Evolutionary conservation across 2,797 vertebrate genomes (phyloP).

Genomic region (Myotis myotis): DNA sequence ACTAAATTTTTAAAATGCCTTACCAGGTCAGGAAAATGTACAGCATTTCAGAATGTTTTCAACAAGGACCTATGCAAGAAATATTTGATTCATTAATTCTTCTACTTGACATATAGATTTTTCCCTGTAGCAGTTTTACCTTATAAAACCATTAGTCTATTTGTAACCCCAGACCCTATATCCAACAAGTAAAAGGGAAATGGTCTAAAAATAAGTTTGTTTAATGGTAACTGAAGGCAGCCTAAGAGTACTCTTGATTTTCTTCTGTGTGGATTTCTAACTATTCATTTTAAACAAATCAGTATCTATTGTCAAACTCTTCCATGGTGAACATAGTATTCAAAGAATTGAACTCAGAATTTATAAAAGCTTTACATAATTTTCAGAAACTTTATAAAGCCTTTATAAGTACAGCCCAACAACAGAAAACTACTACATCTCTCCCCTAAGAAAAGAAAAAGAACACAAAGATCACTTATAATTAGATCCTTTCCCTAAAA

Average conservation of each 20-base stretch:
- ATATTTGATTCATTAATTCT: constrained; percentile 22
- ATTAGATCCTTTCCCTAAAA: not conserved
- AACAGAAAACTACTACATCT: not conserved
- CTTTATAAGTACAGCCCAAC: constrained; percentile 9
- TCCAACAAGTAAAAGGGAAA: constrained; percentile 32
- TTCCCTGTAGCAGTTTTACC: constrained; percentile 16
- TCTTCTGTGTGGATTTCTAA: constrained; percentile 15
- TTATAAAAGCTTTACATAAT: not conserved
- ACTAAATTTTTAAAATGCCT: not conserved
- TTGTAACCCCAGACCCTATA: not conserved
- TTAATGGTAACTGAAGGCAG: not conserved
- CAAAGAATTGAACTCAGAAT: constrained; percentile 13
- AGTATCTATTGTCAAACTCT: not conserved
- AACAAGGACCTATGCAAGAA: not conserved
- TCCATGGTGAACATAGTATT: not conserved
- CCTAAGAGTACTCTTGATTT: not conserved
- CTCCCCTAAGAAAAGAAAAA: not conserved
- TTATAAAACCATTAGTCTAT: constrained; percentile 47
- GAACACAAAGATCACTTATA: not conserved
- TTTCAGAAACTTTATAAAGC: not conserved
- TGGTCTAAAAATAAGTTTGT: constrained; percentile 9
- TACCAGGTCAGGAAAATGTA: constrained; percentile 6
- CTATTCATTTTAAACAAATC: constrained; percentile 20
- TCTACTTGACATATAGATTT: not conserved
- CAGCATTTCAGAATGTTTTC: not conserved